Evolutionary conservation across 2,888 invertebrate genomes (phyloP).

Genomic region (Caenorhabditis sulstoni): DNA sequence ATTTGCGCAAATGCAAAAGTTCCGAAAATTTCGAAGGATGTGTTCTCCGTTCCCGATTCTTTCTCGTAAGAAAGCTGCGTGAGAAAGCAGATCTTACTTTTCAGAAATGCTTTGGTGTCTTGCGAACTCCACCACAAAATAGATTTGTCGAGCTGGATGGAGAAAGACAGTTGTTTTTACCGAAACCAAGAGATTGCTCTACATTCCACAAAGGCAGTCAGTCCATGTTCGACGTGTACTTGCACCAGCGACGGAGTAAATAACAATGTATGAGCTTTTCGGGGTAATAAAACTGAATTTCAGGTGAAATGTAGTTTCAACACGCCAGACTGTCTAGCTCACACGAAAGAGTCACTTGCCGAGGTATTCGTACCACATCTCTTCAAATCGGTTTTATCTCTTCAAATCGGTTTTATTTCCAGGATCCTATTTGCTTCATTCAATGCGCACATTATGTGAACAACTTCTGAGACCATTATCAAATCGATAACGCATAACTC

Average conservation of each 20-base stretch:
- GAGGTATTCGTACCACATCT: too few relatives aligned
- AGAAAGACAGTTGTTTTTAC: conserved; percentile 30
- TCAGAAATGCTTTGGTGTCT: conserved; percentile 38
- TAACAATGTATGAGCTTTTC: too few relatives aligned
- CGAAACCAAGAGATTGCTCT: conserved; percentile 19
- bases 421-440: conserved; percentile 54
- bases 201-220: conserved; percentile 32
- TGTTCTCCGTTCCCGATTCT: conserved; percentile 88
- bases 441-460: conserved; percentile 40
- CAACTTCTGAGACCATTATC: too few relatives aligned
- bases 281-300: too few relatives aligned
- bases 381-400: not conserved
- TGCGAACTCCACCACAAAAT: conserved; percentile 37
- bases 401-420: conserved; percentile 23
- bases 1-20: conserved; percentile 87
- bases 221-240: conserved; percentile 58
- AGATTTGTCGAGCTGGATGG: conserved; percentile 52
- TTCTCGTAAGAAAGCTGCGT: conserved; percentile 65
- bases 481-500: too few relatives aligned
- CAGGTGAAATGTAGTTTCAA: conserved; percentile 42
- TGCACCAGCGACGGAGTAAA: conserved; percentile 63
- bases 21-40: conserved; percentile 86
- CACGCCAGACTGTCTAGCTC: conserved; percentile 28
- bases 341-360: conserved; percentile 24
- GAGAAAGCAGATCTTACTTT: conserved; percentile 2